Evolutionary conservation across 2,888 invertebrate species (phyloP).

Genomic region (Dryadula phaetusa): DNA sequence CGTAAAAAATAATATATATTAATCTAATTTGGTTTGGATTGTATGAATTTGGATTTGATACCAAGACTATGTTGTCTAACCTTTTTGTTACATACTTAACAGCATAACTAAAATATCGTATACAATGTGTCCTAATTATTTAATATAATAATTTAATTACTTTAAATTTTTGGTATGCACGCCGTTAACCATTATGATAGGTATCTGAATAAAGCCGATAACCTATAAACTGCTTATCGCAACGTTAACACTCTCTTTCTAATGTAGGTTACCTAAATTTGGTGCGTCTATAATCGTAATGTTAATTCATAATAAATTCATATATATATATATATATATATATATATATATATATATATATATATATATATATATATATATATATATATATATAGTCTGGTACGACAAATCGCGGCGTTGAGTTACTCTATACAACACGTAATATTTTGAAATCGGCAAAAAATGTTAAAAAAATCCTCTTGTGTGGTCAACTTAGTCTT

Average conservation of each 20-base stretch:
- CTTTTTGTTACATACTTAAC: no score
- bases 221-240: slow-evolving; percentile 59
- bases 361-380: neutral
- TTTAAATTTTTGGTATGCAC: slow-evolving; percentile 24
- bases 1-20: no score
- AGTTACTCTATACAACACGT: no score
- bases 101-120: no score
- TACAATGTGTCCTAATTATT: neutral
- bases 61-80: no score
- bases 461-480: no score
- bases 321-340: neutral
- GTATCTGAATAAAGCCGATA: slow-evolving; percentile 65
- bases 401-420: no score
- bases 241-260: slow-evolving; percentile 69
- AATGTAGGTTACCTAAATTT: slow-evolving; percentile 73
- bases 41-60: no score
- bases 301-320: slow-evolving; percentile 20
- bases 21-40: no score
- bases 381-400: no score
- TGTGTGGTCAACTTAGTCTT: no score
- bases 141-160: neutral
- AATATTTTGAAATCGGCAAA: no score
- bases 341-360: slow-evolving; percentile 9
- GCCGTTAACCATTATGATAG: slow-evolving; percentile 44
- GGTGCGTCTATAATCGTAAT: slow-evolving; percentile 35